Evolutionary conservation across 2,888 invertebrate species (phyloP).

Genomic region (Luffia ferchaultella): DNA sequence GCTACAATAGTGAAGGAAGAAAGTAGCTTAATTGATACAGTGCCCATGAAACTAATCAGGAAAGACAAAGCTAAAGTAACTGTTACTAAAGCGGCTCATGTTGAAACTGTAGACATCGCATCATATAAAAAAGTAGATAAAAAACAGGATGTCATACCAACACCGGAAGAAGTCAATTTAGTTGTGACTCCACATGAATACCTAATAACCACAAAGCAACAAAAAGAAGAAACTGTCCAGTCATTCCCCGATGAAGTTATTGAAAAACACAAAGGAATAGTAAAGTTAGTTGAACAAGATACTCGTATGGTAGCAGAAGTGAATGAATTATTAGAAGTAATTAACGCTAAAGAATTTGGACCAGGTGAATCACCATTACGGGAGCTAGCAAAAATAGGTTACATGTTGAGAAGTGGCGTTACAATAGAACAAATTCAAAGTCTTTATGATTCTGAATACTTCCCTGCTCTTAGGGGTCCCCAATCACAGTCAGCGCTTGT

Average conservation of each 20-base stretch:
- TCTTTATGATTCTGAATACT: slow-evolving; percentile 79
- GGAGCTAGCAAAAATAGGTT: slow-evolving; percentile 85
- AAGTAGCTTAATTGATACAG: slow-evolving; percentile 63
- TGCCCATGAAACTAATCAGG: slow-evolving; percentile 49
- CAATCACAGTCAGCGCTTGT: slow-evolving; percentile 87
- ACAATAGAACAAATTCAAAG: slow-evolving; percentile 79
- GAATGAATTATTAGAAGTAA: slow-evolving; percentile 75
- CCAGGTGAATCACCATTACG: slow-evolving; percentile 80
- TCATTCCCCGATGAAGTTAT: slow-evolving; percentile 62
- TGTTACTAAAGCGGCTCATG: slow-evolving; percentile 64
- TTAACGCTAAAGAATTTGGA: slow-evolving; percentile 82
- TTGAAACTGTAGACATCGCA: slow-evolving; percentile 69
- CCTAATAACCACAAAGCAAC: slow-evolving; percentile 63
- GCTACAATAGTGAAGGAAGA: slow-evolving; percentile 47
- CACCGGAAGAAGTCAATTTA: slow-evolving; percentile 51
- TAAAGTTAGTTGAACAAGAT: slow-evolving; percentile 62
- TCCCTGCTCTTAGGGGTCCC: slow-evolving; percentile 80
- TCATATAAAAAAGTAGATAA: slow-evolving; percentile 70
- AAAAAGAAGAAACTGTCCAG: slow-evolving; percentile 60
- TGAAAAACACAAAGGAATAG: slow-evolving; percentile 61
- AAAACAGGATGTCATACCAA: slow-evolving; percentile 40
- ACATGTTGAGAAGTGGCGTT: slow-evolving; percentile 78
- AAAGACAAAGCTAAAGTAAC: slow-evolving; percentile 57
- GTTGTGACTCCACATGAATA: slow-evolving; percentile 65
- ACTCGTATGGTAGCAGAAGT: slow-evolving; percentile 74